Percentiles rank a stretch among this genome's conserved stretches.
Evolutionary conservation across 2,888 invertebrate genomes (phyloP).

Genomic region (Cataglyphis albicans): DNA sequence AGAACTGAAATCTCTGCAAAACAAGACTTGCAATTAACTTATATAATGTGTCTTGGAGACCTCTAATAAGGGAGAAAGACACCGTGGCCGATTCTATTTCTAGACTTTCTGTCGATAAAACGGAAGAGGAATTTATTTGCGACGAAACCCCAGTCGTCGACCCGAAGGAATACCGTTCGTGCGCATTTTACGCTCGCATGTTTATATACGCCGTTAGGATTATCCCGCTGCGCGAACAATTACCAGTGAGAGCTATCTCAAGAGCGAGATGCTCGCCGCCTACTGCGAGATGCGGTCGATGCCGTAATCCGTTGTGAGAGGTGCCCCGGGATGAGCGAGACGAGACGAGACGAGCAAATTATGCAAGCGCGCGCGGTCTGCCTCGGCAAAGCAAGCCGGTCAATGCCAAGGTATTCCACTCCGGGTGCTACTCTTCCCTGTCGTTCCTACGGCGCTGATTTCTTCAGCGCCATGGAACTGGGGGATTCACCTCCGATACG

Average conservation of each 20-base stretch:
- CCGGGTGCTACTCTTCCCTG: conserved; percentile 69
- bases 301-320: conserved; percentile 68
- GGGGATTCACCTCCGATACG: conserved; percentile 46
- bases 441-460: conserved; percentile 53
- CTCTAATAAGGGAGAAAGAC: background rate
- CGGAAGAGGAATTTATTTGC: conserved; percentile 21
- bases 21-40: conserved; percentile 3
- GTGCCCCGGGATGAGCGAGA: conserved; percentile 83
- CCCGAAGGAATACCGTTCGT: conserved; percentile 7
- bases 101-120: conserved; percentile 31
- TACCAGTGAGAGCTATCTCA: conserved; percentile 21
- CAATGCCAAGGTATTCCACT: conserved; percentile 85
- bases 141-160: background rate
- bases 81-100: background rate
- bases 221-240: conserved; percentile 28
- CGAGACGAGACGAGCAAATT: conserved; percentile 85
- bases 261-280: conserved; percentile 7
- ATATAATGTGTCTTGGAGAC: background rate
- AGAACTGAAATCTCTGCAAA: background rate
- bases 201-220: conserved; percentile 20
- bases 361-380: conserved; percentile 81
- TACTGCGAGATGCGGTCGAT: conserved; percentile 60
- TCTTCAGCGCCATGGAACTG: conserved; percentile 11
- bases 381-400: conserved; percentile 84
- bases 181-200: conserved; percentile 9